Percentiles rank a stretch among this genome's conserved stretches.
phyloP scores from a whole-genome alignment of 2,797 vertebrate genomes.

The Pipistrellus pipistrellus region DNA sequence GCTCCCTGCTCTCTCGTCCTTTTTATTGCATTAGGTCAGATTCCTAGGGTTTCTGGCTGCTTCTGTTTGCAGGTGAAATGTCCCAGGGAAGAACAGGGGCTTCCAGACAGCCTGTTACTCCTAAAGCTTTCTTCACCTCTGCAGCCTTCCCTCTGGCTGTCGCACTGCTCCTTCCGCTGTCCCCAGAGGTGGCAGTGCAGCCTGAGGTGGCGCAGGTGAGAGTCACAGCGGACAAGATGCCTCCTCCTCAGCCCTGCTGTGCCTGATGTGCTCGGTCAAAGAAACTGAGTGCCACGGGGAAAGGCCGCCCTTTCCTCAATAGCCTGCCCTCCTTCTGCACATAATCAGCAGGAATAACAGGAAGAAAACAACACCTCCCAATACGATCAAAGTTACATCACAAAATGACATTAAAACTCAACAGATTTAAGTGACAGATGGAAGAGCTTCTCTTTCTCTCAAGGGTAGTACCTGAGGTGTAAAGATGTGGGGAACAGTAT shows the following conservation, averaged over 20 bases:
- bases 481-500: background rate
- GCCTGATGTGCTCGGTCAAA: background rate
- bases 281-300: background rate
- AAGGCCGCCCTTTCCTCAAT: background rate
- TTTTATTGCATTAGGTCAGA: background rate
- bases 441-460: background rate
- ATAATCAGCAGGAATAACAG: background rate
- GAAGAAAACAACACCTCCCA: background rate
- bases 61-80: background rate
- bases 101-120: background rate
- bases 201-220: background rate
- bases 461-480: rapidly evolving
- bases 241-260: background rate
- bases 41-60: background rate
- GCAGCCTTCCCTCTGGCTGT: background rate
- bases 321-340: background rate
- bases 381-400: background rate
- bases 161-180: background rate
- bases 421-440: background rate
- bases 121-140: background rate
- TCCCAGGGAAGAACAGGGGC: background rate
- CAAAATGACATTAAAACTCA: background rate
- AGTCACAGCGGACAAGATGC: background rate
- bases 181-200: background rate
- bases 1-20: background rate